phyloP scores from a whole-genome alignment of 2,888 invertebrate species.

The Leptopterna dolabrata region DNA sequence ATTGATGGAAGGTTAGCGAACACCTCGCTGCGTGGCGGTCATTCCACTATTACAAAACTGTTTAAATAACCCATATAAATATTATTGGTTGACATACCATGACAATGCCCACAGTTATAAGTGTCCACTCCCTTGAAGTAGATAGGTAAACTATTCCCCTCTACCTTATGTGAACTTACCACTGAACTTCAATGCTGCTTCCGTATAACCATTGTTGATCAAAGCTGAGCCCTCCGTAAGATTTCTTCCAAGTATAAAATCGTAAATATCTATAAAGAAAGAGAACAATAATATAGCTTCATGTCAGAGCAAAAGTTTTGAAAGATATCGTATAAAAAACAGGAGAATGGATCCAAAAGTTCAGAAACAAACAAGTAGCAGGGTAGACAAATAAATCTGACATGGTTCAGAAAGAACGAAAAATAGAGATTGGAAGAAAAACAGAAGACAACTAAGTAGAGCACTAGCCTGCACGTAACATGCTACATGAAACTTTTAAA shows the following conservation, averaged over 20 bases:
- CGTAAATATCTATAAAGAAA: conserved; percentile 64
- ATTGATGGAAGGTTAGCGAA: too few species aligned
- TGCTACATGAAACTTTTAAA: neutral
- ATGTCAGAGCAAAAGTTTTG: too few species aligned
- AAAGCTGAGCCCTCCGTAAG: conserved; percentile 56
- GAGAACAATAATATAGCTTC: neutral
- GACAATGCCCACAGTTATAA: too few species aligned
- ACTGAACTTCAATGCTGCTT: conserved; percentile 62
- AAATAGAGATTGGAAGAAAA: neutral
- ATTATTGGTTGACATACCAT: too few species aligned
- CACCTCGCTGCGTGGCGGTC: too few species aligned
- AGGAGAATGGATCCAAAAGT: neutral
- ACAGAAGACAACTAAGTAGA: neutral
- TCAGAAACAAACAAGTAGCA: neutral
- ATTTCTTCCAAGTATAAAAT: conserved; percentile 61
- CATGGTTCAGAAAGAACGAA: neutral
- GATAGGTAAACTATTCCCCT: too few species aligned
- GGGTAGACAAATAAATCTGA: neutral
- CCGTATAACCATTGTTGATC: conserved; percentile 62
- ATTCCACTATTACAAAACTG: too few species aligned
- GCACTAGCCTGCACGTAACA: neutral
- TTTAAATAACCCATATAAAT: too few species aligned
- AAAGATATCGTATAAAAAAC: neutral
- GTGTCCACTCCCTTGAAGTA: too few species aligned
- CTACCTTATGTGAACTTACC: conserved; percentile 61